Conservation (phyloP, 2,797 vertebrate genomes). For the Pseudochirops cupreus region DNA sequence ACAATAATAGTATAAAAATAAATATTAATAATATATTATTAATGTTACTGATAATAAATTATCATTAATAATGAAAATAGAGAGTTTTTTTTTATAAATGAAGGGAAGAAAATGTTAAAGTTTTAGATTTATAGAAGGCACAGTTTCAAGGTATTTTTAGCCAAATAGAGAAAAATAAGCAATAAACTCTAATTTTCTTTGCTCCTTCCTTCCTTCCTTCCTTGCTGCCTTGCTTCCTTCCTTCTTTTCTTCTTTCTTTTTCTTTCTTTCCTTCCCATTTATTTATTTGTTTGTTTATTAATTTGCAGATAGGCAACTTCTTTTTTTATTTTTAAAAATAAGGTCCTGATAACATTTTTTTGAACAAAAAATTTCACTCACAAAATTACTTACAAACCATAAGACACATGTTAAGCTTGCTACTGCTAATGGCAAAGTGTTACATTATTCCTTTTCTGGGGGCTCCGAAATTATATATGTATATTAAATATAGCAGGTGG, state of each 20-base stretch:
- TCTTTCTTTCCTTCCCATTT: too few species aligned
- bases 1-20: slow-evolving; percentile 22
- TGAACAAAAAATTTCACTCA: background rate
- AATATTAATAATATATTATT: too few species aligned
- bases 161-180: slow-evolving; percentile 34
- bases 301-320: slow-evolving; percentile 4
- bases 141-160: slow-evolving; percentile 19
- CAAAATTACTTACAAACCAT: background rate
- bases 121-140: slow-evolving; percentile 33
- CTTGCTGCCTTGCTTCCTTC: too few species aligned
- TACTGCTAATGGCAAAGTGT: background rate
- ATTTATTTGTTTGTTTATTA: background rate
- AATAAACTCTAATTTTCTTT: background rate
- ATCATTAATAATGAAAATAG: background rate
- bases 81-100: background rate
- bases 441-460: background rate
- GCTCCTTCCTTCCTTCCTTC: background rate
- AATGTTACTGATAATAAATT: background rate
- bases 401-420: background rate
- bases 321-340: slow-evolving; percentile 28
- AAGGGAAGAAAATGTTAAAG: background rate
- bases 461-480: background rate
- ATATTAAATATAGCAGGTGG: background rate
- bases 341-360: background rate
- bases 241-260: too few species aligned